These are phyloP conservation scores for Mythimna impura DNA, from an alignment of 2,888 invertebrate species.

Conservation along the genomic window DNA sequence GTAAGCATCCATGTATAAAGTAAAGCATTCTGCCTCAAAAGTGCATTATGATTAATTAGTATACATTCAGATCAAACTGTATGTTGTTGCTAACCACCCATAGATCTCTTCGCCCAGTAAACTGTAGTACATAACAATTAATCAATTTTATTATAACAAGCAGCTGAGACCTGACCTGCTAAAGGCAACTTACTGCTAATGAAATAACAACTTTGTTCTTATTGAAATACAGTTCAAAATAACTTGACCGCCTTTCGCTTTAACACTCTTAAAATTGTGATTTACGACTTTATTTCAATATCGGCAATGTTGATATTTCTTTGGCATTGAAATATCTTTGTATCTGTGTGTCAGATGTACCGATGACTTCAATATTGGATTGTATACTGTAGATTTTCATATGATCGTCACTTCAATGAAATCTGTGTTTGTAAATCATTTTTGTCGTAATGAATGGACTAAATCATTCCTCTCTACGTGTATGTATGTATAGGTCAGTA, in stretches of 20 bases:
- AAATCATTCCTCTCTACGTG: slow-evolving; percentile 63
- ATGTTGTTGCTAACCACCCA: slow-evolving; percentile 34
- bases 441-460: slow-evolving; percentile 26
- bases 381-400: slow-evolving; percentile 27
- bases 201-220: background rate
- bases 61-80: slow-evolving; percentile 42
- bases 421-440: slow-evolving; percentile 26
- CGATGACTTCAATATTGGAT: background rate
- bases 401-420: slow-evolving; percentile 11
- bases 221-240: background rate
- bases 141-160: background rate
- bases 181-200: background rate
- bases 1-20: slow-evolving; percentile 48
- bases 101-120: slow-evolving; percentile 37
- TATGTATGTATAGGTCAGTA: slow-evolving; percentile 32
- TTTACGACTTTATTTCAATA: background rate
- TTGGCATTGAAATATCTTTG: background rate
- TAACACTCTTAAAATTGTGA: background rate
- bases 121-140: slow-evolving; percentile 24
- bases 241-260: background rate
- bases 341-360: background rate
- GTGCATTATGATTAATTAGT: slow-evolving; percentile 44
- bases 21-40: slow-evolving; percentile 32
- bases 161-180: background rate
- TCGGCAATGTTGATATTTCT: background rate